Percentiles rank a stretch among this genome's conserved stretches.
phyloP scores from a whole-genome alignment of 2,888 invertebrate species.

The Zele albiditarsus region DNA sequence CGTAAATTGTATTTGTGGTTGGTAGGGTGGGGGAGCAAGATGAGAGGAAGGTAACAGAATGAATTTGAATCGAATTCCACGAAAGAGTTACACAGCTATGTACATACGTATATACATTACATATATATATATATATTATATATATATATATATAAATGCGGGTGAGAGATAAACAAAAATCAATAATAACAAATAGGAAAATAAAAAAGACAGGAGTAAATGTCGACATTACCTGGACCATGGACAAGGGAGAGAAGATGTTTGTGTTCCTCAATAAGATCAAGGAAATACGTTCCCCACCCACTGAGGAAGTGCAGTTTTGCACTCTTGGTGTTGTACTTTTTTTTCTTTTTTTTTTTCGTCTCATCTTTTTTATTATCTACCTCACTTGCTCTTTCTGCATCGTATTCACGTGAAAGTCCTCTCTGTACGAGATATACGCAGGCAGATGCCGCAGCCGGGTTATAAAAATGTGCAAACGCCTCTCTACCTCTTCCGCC shows the following conservation, averaged over 20 bases:
- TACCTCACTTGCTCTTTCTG: conserved; percentile 17
- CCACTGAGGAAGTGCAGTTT: conserved; percentile 20
- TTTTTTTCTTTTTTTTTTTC: conserved; percentile 1
- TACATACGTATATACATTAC: background rate
- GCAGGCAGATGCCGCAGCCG: conserved; percentile 24
- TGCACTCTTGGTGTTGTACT: conserved; percentile 26
- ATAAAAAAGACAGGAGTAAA: conserved; percentile 20
- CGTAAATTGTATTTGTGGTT: conserved; percentile 22
- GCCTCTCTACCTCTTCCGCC: conserved; percentile 20
- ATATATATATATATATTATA: background rate
- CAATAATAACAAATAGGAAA: background rate
- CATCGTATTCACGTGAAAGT: conserved; percentile 9
- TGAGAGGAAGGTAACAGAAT: conserved; percentile 19
- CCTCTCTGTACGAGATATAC: conserved; percentile 17
- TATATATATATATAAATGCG: conserved; percentile 12
- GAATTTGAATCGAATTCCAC: conserved; percentile 38
- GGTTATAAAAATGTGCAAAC: conserved; percentile 28
- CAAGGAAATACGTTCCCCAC: conserved; percentile 38
- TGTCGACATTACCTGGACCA: conserved; percentile 20
- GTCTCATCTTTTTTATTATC: background rate
- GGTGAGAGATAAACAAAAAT: conserved; percentile 30
- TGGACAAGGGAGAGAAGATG: conserved; percentile 31
- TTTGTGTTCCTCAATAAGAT: conserved; percentile 29
- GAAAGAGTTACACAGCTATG: conserved; percentile 26
- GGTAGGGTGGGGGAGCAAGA: too few species aligned